These are phyloP conservation scores for Trematomus loennbergii DNA, from an alignment of 2,113 vertebrate species.

Conservation along the genomic window DNA sequence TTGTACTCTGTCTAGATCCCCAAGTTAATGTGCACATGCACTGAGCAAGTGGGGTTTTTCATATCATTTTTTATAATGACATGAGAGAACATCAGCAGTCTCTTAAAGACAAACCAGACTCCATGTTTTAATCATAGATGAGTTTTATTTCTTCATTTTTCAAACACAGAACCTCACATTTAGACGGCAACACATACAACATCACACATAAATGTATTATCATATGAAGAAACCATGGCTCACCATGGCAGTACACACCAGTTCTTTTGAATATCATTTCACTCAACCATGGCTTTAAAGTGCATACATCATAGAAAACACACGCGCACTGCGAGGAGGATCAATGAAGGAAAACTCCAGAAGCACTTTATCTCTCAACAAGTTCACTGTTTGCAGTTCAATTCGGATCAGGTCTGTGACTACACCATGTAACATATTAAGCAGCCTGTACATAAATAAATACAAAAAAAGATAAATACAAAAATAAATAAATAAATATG, in stretches of 20 bases:
- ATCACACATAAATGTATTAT: conserved; percentile 43
- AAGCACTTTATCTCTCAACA: conserved; percentile 12
- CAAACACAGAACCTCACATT: conserved; percentile 58
- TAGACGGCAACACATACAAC: conserved; percentile 48
- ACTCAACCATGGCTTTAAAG: conserved; percentile 46
- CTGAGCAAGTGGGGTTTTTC: too few relatives aligned
- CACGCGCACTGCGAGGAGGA: conserved; percentile 13
- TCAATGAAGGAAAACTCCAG: conserved; percentile 6
- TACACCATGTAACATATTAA: background rate
- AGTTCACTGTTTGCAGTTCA: background rate
- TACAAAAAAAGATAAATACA: conserved; percentile 21
- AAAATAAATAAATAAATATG: conserved; percentile 20
- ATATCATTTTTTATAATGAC: too few relatives aligned
- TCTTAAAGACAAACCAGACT: background rate
- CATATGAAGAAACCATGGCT: conserved; percentile 32
- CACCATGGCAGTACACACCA: conserved; percentile 15
- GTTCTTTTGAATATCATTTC: conserved; percentile 12
- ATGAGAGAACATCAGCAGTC: too few relatives aligned
- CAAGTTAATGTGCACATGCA: too few relatives aligned
- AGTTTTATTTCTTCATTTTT: conserved; percentile 51
- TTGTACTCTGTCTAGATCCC: too few relatives aligned
- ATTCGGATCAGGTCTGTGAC: background rate
- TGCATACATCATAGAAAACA: conserved; percentile 50
- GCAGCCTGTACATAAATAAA: conserved; percentile 28
- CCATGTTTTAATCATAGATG: conserved; percentile 7